Percentiles rank a stretch among this genome's conserved stretches.
phyloP scores from a whole-genome alignment of 2,888 invertebrate genomes.

The Cephus sareptanus region DNA sequence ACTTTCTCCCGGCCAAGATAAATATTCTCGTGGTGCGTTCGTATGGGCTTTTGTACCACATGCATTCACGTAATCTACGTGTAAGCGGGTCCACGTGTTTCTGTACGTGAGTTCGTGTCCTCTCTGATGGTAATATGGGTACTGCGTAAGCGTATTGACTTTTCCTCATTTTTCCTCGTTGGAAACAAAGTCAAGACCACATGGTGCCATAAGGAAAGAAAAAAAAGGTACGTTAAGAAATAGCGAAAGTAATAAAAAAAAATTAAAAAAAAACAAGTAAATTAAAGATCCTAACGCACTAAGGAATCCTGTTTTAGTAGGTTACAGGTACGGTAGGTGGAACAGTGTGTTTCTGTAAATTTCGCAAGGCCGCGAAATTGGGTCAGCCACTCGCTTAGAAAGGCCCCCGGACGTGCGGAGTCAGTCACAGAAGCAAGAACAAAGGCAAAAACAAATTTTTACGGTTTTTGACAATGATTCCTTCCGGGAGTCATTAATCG shows the following conservation, averaged over 20 bases:
- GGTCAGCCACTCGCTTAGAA: neutral
- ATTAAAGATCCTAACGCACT: neutral
- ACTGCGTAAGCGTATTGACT: neutral
- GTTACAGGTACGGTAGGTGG: neutral
- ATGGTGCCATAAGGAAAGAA: neutral
- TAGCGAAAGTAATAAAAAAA: neutral
- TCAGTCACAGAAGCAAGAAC: neutral
- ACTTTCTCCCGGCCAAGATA: conserved; percentile 55
- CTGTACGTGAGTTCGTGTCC: neutral
- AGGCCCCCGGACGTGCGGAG: neutral
- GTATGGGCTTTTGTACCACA: neutral
- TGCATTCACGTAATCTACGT: neutral
- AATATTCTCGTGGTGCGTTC: conserved; percentile 35
- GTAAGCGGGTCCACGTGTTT: neutral
- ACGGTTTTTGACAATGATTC: neutral
- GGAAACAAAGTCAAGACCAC: neutral
- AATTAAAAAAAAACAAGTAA: neutral
- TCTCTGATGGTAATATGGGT: neutral
- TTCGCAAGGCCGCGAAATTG: neutral
- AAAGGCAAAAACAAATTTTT: neutral
- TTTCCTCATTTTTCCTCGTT: neutral
- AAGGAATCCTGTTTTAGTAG: neutral
- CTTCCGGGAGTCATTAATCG: neutral
- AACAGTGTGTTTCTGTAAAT: neutral
- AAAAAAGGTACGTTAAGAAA: neutral